Evolutionary conservation across 1,140 invertebrate species (phyloP), one percentile per base, ranked within the genome.

Genomic region (Hyposmocoma kahamanoa): DNA sequence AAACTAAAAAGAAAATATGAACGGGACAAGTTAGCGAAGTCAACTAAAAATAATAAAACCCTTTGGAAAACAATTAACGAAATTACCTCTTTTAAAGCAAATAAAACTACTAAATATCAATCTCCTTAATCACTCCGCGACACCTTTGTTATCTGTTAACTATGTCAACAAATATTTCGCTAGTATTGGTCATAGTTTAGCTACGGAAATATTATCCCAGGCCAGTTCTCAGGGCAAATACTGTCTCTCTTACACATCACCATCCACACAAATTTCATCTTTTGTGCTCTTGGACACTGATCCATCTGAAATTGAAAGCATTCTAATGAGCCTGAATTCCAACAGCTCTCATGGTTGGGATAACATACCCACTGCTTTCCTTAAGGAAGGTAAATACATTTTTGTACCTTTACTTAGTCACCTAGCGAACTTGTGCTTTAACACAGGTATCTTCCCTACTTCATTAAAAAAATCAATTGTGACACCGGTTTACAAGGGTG

Each of bases 341-440:
- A n/a, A 39, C n/a, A 39, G 36, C 20, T 6, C 24, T 6, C 6
- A 6, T 6, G 24, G 24, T 42, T n/a, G n/a, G 47, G 56, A 58
- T 11, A 50, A 50, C 34, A 59, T 59, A 30, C 18, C 46, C 2
- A 48, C 53, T 11, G 46, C 22, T 24, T 53, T 38, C 20, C 13
- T 47, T 22, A 61, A 53, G 48, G 13, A 30, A n/a, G 30, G 22
- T n/a, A 50, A 15, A 13, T 15, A 18, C 5, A 21, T 43, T 50
- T 13, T 62, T 32, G 20, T 42, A 9, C 59, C 59, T 5, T 48
- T 57, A 9, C 22, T 62, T 18, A 47, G 51, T 19, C 42, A 62
- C 26, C 28, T 62, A 9, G 38, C 41, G 24, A 64, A 64, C 44
- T 43, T 46, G 10, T 60, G 57, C 24, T 51, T 57, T 26, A 22